Percentiles rank a stretch among this genome's conserved stretches.
These are phyloP conservation scores for Neosilurus hyrtlii DNA, from an alignment of 2,797 vertebrate genomes.

Conservation along the genomic window DNA sequence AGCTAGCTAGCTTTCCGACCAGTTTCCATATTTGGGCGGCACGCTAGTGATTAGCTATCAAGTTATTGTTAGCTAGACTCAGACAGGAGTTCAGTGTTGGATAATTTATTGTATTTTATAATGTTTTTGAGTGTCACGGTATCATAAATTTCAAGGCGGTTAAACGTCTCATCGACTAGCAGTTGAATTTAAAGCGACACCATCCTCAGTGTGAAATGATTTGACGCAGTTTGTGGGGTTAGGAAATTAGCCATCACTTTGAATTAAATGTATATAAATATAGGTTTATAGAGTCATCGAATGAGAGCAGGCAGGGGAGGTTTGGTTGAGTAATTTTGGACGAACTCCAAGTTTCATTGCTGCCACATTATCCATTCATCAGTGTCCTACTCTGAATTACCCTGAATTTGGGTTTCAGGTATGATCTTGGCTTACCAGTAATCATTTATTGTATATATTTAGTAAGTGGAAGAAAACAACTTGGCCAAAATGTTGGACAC, in stretches of 20 bases:
- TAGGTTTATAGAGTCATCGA: background rate
- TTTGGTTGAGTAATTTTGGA: background rate
- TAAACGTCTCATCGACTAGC: background rate
- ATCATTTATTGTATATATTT: background rate
- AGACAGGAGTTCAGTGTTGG: background rate
- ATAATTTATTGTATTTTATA: background rate
- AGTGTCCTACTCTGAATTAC: background rate
- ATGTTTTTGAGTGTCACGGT: background rate
- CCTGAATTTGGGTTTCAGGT: background rate
- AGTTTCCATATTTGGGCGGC: conserved; percentile 53
- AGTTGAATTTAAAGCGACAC: background rate
- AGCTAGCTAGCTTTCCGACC: conserved; percentile 40
- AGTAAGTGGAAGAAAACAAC: background rate
- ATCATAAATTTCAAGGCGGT: no score
- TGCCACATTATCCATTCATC: background rate
- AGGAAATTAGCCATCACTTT: background rate
- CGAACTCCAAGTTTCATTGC: no score
- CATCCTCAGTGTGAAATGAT: background rate
- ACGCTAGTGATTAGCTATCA: conserved; percentile 9
- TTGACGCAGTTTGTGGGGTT: conserved; percentile 40
- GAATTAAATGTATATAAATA: background rate
- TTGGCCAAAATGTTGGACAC: background rate
- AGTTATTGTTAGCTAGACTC: conserved; percentile 48
- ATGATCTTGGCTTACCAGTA: background rate
- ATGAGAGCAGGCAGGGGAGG: background rate